These are phyloP conservation scores for Trichomycterus rosablanca DNA, from an alignment of 2,113 vertebrate species.

Conservation along the genomic window DNA sequence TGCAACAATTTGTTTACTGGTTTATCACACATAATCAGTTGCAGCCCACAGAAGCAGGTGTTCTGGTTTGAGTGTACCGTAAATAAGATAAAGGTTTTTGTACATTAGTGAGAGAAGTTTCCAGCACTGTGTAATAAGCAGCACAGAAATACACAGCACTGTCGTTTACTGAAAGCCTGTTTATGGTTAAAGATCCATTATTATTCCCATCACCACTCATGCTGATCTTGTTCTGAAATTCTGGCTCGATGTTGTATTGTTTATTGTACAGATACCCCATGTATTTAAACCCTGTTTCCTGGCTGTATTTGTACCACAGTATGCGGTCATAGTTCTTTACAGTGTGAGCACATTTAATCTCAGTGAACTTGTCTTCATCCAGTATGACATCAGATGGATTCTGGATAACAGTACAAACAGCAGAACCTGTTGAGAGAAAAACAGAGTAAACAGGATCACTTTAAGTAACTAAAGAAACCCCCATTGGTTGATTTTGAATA, in stretches of 20 bases:
- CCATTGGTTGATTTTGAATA: too few relatives aligned
- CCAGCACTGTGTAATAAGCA: slow-evolving; percentile 37
- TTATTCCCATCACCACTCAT: slow-evolving; percentile 27
- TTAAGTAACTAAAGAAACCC: too few relatives aligned
- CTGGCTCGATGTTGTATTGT: background rate
- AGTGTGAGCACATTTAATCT: slow-evolving; percentile 30
- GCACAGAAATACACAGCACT: slow-evolving; percentile 39
- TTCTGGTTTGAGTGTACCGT: background rate
- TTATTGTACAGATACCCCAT: slow-evolving; percentile 29
- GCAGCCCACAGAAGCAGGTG: slow-evolving; percentile 19
- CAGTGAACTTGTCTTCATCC: background rate
- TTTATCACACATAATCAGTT: background rate
- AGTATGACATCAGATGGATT: slow-evolving; percentile 16
- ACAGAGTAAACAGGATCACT: background rate
- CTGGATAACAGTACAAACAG: slow-evolving; percentile 17
- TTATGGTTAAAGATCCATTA: slow-evolving; percentile 3
- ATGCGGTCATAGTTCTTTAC: slow-evolving; percentile 17
- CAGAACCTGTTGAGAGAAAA: slow-evolving; percentile 21
- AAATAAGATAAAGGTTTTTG: slow-evolving; percentile 30
- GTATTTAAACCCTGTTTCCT: slow-evolving; percentile 4
- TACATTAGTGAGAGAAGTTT: background rate
- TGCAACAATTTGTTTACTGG: too few relatives aligned
- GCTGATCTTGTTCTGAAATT: background rate
- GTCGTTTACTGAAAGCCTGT: slow-evolving; percentile 6
- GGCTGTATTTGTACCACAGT: slow-evolving; percentile 43